Conservation (phyloP, 2,888 invertebrate genomes). For the Unio delphinus region DNA sequence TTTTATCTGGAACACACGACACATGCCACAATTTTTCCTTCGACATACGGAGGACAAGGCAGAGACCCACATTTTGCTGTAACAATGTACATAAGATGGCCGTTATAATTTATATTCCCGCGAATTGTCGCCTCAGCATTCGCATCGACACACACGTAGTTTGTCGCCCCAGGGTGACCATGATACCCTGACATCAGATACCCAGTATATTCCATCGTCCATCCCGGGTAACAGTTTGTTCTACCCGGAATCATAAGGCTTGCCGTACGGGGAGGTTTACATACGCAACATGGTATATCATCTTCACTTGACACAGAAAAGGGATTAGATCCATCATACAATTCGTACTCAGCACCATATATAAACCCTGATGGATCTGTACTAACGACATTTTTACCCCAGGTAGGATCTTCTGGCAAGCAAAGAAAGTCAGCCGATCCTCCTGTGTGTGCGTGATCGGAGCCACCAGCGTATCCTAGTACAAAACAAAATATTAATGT, state of each 20-base stretch:
- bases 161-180: constrained; percentile 3
- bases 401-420: constrained; percentile 18
- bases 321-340: not conserved
- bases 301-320: constrained; percentile 1
- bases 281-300: constrained; percentile 22
- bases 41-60: constrained; percentile 38
- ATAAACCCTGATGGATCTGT: constrained; percentile 1
- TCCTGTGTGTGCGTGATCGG: constrained; percentile 6
- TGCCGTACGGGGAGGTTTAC: not conserved
- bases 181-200: constrained; percentile 30
- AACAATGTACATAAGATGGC: constrained; percentile 28
- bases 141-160: constrained; percentile 36
- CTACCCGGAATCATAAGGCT: constrained; percentile 15
- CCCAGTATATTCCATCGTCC: constrained; percentile 38
- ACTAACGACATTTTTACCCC: constrained; percentile 8
- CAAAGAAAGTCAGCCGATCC: constrained; percentile 16
- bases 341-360: constrained; percentile 20
- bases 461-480: constrained; percentile 21
- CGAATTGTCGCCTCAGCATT: constrained; percentile 20
- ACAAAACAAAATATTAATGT: too few species aligned
- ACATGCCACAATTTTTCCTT: constrained; percentile 37
- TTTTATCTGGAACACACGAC: constrained; percentile 31
- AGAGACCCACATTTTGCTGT: constrained; percentile 39
- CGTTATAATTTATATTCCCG: constrained; percentile 19
- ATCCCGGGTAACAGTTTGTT: constrained; percentile 26